phyloP scores from a whole-genome alignment of 1,140 invertebrate species.

The Neodiprion virginianus region DNA sequence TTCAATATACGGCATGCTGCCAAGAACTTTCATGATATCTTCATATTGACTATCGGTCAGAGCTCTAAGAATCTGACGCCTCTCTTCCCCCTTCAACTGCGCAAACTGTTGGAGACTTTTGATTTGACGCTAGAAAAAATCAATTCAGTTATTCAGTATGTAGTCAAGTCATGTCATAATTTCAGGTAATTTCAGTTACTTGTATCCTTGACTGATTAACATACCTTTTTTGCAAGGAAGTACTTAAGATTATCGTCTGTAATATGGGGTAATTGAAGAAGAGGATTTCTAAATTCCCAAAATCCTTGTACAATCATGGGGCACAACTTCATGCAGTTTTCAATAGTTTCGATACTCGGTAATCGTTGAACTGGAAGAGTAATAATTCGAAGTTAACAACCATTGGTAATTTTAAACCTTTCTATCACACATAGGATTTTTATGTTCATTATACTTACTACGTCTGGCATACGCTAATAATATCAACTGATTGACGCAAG shows the following conservation, averaged over 20 bases:
- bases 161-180: slow-evolving; percentile 14
- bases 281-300: slow-evolving; percentile 92
- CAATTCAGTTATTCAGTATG: slow-evolving; percentile 22
- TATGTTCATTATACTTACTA: slow-evolving; percentile 66
- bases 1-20: slow-evolving; percentile 90
- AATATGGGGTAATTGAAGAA: slow-evolving; percentile 96
- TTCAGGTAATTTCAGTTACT: not conserved
- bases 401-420: slow-evolving; percentile 13
- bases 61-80: slow-evolving; percentile 81
- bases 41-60: slow-evolving; percentile 91
- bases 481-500: slow-evolving; percentile 92
- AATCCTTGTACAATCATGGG: slow-evolving; percentile 97
- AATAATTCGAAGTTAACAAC: slow-evolving; percentile 33
- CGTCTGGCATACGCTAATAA: slow-evolving; percentile 89
- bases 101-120: slow-evolving; percentile 90
- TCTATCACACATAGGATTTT: slow-evolving; percentile 20
- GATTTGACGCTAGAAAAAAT: slow-evolving; percentile 68
- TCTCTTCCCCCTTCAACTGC: slow-evolving; percentile 86
- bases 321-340: slow-evolving; percentile 96
- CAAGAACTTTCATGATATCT: slow-evolving; percentile 91
- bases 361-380: slow-evolving; percentile 73
- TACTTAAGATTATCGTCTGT: slow-evolving; percentile 92
- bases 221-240: slow-evolving; percentile 84
- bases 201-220: slow-evolving; percentile 1
- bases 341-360: slow-evolving; percentile 93